Percentiles rank a stretch among this genome's conserved stretches.
phyloP scores from a whole-genome alignment of 2,888 invertebrate genomes.

The Campaea margaritaria region DNA sequence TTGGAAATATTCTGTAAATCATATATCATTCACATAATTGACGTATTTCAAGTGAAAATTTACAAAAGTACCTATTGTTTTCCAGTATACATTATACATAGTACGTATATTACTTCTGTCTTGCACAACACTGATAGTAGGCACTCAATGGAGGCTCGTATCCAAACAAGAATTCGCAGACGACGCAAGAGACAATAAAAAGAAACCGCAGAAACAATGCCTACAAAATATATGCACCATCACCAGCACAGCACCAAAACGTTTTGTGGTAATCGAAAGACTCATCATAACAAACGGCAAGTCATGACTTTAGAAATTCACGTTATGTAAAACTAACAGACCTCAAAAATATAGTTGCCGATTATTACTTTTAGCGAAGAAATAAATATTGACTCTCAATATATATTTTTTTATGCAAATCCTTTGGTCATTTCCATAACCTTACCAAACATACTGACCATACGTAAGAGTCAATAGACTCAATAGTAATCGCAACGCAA shows the following conservation, averaged over 20 bases:
- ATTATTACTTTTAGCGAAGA: constrained; percentile 7
- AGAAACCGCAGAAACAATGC: constrained; percentile 53
- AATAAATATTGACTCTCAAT: constrained; percentile 32
- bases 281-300: constrained; percentile 17
- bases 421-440: constrained; percentile 23
- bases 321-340: constrained; percentile 20
- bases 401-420: constrained; percentile 34
- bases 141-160: constrained; percentile 14
- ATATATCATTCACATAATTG: constrained; percentile 46
- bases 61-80: constrained; percentile 52
- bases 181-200: constrained; percentile 52
- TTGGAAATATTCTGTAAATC: constrained; percentile 43
- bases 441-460: constrained; percentile 28
- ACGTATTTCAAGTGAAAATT: constrained; percentile 43
- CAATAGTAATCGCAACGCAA: constrained; percentile 39
- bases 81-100: constrained; percentile 41
- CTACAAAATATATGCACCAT: not conserved
- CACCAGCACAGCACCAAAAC: not conserved
- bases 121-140: constrained; percentile 32
- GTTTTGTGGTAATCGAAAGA: constrained; percentile 1
- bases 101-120: constrained; percentile 9
- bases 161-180: constrained; percentile 34
- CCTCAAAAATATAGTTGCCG: constrained; percentile 15
- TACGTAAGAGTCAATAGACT: constrained; percentile 30
- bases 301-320: constrained; percentile 22